phyloP scores from a whole-genome alignment of 2,888 invertebrate species.

The Spatulosminthurus flaviceps region DNA sequence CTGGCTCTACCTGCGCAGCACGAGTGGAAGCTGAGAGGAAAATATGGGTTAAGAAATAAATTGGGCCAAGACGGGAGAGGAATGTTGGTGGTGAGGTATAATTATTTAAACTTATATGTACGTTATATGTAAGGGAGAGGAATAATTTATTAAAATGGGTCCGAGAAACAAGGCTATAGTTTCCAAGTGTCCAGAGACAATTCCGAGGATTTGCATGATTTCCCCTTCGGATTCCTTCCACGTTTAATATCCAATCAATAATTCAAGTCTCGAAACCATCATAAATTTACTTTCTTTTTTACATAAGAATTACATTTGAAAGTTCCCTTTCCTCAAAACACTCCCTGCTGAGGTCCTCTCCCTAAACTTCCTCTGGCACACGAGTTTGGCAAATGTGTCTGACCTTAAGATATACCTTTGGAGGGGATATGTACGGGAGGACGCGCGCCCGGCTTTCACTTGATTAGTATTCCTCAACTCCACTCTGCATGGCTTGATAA shows the following conservation, averaged over 20 bases:
- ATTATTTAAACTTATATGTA: not conserved
- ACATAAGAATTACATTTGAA: constrained; percentile 16
- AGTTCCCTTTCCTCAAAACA: not conserved
- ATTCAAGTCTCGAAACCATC: constrained; percentile 44
- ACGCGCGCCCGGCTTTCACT: not conserved
- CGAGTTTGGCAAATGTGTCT: not conserved
- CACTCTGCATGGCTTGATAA: too few species aligned
- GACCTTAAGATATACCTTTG: not conserved
- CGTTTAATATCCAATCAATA: constrained; percentile 44
- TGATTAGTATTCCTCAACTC: not conserved
- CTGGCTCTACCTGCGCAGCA: not conserved
- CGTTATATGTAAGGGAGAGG: not conserved
- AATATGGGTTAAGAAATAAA: not conserved
- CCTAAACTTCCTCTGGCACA: not conserved
- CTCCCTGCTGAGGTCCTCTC: not conserved
- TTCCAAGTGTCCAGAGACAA: too few species aligned
- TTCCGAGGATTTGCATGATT: constrained; percentile 20
- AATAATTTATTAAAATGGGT: constrained; percentile 9
- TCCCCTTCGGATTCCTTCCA: constrained; percentile 31
- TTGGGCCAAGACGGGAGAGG: not conserved
- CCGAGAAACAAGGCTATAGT: not conserved
- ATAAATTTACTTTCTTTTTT: constrained; percentile 45
- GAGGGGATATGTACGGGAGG: not conserved
- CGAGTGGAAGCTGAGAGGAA: not conserved
- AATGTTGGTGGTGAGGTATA: not conserved